phyloP scores from a whole-genome alignment of 35 echinoderm and acorn worm species.

The Strongylocentrotus purpuratus region DNA sequence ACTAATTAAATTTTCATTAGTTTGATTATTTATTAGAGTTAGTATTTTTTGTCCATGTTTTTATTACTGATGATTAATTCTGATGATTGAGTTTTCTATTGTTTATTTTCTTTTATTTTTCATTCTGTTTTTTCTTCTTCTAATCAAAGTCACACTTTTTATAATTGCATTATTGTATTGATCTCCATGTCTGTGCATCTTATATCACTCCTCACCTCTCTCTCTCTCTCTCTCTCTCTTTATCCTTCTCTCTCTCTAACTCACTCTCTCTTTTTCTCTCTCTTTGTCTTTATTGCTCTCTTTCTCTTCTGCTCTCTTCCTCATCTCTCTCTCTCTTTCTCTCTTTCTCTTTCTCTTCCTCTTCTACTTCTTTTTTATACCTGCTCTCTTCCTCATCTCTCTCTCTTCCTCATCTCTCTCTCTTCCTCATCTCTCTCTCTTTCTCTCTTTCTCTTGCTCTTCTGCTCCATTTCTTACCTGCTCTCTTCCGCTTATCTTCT shows the following conservation, averaged over 20 bases:
- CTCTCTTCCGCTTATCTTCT: neutral
- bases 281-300: neutral
- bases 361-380: neutral
- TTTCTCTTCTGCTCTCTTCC: neutral
- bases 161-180: neutral
- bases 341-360: neutral
- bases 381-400: neutral
- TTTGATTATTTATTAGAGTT: neutral
- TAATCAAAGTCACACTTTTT: neutral
- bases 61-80: neutral
- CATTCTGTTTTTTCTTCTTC: neutral
- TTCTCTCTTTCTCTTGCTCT: neutral
- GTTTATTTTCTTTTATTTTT: neutral
- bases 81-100: neutral
- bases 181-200: too few species aligned
- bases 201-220: neutral
- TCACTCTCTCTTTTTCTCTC: neutral
- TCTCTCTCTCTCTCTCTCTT: neutral
- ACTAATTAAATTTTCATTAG: neutral
- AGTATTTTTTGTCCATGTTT: neutral
- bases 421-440: neutral
- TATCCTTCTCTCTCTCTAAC: neutral
- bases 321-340: neutral
- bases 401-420: neutral
- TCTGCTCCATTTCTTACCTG: neutral